phyloP scores from a whole-genome alignment of 2,888 invertebrate species.

The Apamea monoglypha region DNA sequence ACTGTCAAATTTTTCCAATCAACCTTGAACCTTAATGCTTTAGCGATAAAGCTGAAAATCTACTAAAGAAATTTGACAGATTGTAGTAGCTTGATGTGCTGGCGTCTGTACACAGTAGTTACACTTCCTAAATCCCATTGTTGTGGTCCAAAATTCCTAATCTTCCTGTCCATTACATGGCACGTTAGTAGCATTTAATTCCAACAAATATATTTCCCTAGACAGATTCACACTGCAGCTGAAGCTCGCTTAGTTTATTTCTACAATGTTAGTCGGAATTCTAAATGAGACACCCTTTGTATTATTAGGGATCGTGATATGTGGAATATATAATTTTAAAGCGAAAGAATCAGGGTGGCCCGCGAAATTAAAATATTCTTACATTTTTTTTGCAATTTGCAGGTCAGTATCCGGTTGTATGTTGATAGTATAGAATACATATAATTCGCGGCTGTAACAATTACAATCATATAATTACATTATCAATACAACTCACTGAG shows the following conservation, averaged over 20 bases:
- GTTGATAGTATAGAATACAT: too few species aligned
- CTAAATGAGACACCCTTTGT: conserved; percentile 46
- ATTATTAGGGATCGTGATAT: conserved; percentile 17
- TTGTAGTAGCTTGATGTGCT: too few species aligned
- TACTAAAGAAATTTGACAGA: too few species aligned
- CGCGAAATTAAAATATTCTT: too few species aligned
- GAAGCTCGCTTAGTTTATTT: conserved; percentile 52
- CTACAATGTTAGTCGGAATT: conserved; percentile 38
- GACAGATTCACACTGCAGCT: conserved; percentile 48
- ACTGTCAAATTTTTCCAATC: too few species aligned
- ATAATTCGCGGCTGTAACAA: too few species aligned
- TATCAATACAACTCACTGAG: too few species aligned
- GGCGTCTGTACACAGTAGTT: not conserved
- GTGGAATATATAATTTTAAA: not conserved
- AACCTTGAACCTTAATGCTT: too few species aligned
- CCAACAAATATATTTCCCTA: conserved; percentile 54
- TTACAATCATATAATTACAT: too few species aligned
- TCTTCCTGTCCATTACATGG: conserved; percentile 42
- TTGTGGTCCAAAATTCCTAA: conserved; percentile 51
- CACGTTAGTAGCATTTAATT: conserved; percentile 48
- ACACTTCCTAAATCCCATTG: not conserved
- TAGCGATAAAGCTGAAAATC: too few species aligned
- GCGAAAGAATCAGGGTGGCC: not conserved
- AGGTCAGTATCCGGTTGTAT: too few species aligned
- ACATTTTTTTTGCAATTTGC: too few species aligned